Evolutionary conservation across 1,140 invertebrate genomes (phyloP), one percentile per base, ranked within the genome.

Genomic region (Littorina saxatilis): DNA sequence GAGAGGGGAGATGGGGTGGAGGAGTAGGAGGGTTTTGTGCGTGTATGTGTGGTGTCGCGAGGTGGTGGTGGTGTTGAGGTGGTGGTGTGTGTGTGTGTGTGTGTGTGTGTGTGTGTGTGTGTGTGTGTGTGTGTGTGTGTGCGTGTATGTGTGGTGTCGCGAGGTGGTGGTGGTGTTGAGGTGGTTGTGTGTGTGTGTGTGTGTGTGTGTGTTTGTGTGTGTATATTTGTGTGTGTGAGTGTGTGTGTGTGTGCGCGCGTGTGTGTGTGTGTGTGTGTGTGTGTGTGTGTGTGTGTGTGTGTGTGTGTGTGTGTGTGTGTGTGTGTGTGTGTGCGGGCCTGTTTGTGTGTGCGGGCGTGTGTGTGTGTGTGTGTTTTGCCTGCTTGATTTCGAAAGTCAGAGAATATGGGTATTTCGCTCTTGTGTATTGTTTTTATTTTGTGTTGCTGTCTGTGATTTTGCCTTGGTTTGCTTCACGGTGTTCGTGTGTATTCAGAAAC

Each of bases 161-260:
- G 43, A 84, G 85, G 77, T 78, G 61, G 23, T 72, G 20, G 23
- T 27, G 52, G 29, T 20, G 37, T 50, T 32, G 13, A 32, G 29
- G 13, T 63, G 23, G 4, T 7, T 9, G 55, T 1, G 2, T n/a
- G 61, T n/a, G 61, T 23, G 9, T 11, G 61, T 0, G n/a, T 13
- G n/a, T 58, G 43, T n/a, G n/a, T n/a, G 55, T 23, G 9, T 58
- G 55, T 58, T 20, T 58, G 4, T 58, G n/a, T 66, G 27, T 1
- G 2, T 66, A 17, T 66, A 2, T 29, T 23, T 32, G 3, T 66
- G 61, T 66, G 3, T 66, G 29, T 66, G 3, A 32, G 61, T 37
- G 3, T 66, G 61, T 37, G n/a, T 66, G 3, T 37, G 61, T 35
- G 61, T 66, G 27, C 27, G 61, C 35, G 61, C 5, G 0, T 66